Evolutionary conservation across 2,797 vertebrate species (phyloP).

Genomic region (Ispidina picta): DNA sequence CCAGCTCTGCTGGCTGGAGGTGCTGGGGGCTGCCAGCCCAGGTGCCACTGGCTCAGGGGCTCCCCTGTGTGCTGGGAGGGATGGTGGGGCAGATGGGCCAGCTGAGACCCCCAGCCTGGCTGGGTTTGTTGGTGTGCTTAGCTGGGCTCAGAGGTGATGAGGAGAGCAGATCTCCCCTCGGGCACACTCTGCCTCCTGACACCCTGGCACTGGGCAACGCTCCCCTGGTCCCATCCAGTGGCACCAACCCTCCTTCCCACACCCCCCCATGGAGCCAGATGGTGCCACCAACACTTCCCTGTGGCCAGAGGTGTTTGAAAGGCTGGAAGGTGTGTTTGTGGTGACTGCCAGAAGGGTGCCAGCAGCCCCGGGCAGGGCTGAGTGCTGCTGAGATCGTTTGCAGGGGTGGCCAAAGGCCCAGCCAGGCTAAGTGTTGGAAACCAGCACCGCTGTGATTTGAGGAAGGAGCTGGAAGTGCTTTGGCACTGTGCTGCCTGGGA

Average conservation of each 20-base stretch:
- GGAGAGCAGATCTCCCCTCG: not conserved
- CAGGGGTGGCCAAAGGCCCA: not conserved
- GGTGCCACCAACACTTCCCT: not conserved
- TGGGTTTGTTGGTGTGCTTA: not conserved
- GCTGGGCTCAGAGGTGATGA: not conserved
- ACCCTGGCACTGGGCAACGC: not conserved
- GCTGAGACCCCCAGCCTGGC: not conserved
- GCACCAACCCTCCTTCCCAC: rapidly evolving
- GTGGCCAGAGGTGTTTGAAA: not conserved
- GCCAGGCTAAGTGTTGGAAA: not conserved
- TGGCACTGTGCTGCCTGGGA: not conserved
- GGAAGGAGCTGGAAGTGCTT: not conserved
- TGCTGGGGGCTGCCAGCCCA: not conserved
- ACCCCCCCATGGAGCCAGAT: not conserved
- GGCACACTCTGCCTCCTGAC: not conserved
- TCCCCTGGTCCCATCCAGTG: rapidly evolving
- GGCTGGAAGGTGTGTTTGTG: not conserved
- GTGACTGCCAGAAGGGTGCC: not conserved
- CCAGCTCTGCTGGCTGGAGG: not conserved
- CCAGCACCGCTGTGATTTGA: not conserved
- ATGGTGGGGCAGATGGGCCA: not conserved
- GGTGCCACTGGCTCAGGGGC: rapidly evolving
- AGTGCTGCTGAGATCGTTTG: not conserved
- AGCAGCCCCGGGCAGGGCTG: not conserved
- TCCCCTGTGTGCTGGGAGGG: rapidly evolving